These are phyloP conservation scores for Scaptodrosophila latifasciaeformis DNA, from an alignment of 2,888 invertebrate species.

Conservation along the genomic window DNA sequence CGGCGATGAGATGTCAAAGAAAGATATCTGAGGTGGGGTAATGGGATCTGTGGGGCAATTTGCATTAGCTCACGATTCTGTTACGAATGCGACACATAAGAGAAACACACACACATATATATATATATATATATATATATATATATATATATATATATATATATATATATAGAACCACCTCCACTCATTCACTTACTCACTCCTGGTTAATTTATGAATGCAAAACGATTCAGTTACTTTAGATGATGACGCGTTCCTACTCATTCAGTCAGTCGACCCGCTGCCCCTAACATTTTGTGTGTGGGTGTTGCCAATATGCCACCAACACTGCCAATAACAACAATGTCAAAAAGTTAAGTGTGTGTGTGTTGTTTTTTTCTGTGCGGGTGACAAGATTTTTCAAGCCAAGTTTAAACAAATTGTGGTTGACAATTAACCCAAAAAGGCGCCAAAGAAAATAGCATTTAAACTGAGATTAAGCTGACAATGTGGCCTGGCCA, in stretches of 20 bases:
- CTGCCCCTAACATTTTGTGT: too few relatives aligned
- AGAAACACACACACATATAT: not conserved
- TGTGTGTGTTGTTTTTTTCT: constrained; percentile 23
- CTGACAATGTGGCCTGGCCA: constrained; percentile 1
- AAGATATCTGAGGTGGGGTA: too few relatives aligned
- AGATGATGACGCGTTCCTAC: constrained; percentile 46
- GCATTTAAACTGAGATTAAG: not conserved
- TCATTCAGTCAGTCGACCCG: too few relatives aligned
- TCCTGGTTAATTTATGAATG: constrained; percentile 56
- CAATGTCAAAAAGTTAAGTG: constrained; percentile 41
- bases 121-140: too few relatives aligned
- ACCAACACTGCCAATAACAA: constrained; percentile 22
- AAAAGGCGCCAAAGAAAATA: constrained; percentile 1
- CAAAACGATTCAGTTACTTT: constrained; percentile 62
- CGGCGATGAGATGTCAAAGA: too few relatives aligned
- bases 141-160: not conserved
- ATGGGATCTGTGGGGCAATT: constrained; percentile 26
- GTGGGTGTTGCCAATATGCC: constrained; percentile 47
- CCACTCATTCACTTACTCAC: too few relatives aligned
- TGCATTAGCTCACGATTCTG: constrained; percentile 58
- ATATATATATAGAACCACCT: not conserved
- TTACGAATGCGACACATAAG: constrained; percentile 40
- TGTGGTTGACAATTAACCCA: constrained; percentile 35
- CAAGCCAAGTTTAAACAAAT: constrained; percentile 37
- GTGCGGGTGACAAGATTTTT: not conserved